phyloP scores from a whole-genome alignment of 64 coral and sea anemone genomes.

The Catalaphyllia jardinei region DNA sequence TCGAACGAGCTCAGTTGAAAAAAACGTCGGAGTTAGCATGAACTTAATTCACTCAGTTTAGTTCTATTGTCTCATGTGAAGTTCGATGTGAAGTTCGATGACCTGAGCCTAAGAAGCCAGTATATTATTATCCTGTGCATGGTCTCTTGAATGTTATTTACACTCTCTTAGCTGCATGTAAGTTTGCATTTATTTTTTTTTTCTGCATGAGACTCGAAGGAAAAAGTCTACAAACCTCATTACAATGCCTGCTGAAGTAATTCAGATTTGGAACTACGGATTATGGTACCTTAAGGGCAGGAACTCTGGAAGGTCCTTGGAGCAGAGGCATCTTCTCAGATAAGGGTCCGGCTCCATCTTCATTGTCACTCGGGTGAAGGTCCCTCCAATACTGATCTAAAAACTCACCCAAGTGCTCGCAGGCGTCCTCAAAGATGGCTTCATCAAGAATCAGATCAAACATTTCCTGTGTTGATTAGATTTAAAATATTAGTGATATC shows the following conservation, averaged over 20 bases:
- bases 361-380: slow-evolving; percentile 72
- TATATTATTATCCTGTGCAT: too few species aligned
- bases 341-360: slow-evolving; percentile 2
- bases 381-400: slow-evolving; percentile 97
- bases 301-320: slow-evolving; percentile 1
- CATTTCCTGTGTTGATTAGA: slow-evolving; percentile 58
- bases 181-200: too few species aligned
- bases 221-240: not conserved
- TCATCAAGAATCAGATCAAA: slow-evolving; percentile 94
- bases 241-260: not conserved
- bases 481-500: too few species aligned
- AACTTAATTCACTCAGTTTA: too few species aligned
- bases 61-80: too few species aligned
- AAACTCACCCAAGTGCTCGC: slow-evolving; percentile 90
- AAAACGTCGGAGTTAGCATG: too few species aligned
- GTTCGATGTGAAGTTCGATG: too few species aligned
- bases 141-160: too few species aligned
- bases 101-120: too few species aligned
- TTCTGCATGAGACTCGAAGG: too few species aligned
- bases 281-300: not conserved
- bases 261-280: not conserved
- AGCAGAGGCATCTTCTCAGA: slow-evolving; percentile 40
- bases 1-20: too few species aligned
- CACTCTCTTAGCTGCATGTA: too few species aligned
- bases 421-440: slow-evolving; percentile 92